Evolutionary conservation across 2,888 invertebrate species (phyloP).

Genomic region (Elmis aenea): DNA sequence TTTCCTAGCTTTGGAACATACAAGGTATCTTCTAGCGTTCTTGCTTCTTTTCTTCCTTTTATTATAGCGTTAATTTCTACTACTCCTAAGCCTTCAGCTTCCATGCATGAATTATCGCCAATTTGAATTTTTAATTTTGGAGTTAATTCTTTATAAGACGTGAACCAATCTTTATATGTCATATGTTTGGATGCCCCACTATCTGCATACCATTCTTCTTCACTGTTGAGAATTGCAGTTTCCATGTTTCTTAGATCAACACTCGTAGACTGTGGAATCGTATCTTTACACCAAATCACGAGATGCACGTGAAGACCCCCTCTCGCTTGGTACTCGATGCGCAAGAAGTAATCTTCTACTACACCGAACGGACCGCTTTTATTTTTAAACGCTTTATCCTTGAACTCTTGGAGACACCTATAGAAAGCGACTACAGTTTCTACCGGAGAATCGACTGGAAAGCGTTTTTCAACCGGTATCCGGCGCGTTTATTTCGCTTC

Average conservation of each 20-base stretch:
- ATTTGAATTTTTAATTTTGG: conserved; percentile 11
- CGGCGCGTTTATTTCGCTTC: too few relatives aligned
- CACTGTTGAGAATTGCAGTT: background rate
- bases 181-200: background rate
- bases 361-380: too few relatives aligned
- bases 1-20: conserved; percentile 12
- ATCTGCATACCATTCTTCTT: background rate
- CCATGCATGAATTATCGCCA: conserved; percentile 22
- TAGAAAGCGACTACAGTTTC: too few relatives aligned
- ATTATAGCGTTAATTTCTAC: conserved; percentile 24
- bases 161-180: conserved; percentile 7
- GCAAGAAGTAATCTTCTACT: too few relatives aligned
- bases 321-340: too few relatives aligned
- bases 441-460: too few relatives aligned
- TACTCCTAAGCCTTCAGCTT: conserved; percentile 25
- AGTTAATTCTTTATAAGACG: conserved; percentile 8
- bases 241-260: conserved; percentile 2
- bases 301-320: too few relatives aligned
- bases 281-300: too few relatives aligned
- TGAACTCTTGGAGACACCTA: too few relatives aligned
- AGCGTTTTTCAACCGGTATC: too few relatives aligned
- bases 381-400: too few relatives aligned
- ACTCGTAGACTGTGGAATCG: too few relatives aligned
- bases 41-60: conserved; percentile 24
- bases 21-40: background rate